These are phyloP conservation scores for Thalassoma bifasciatum DNA, from an alignment of 2,113 vertebrate genomes.

Conservation along the genomic window DNA sequence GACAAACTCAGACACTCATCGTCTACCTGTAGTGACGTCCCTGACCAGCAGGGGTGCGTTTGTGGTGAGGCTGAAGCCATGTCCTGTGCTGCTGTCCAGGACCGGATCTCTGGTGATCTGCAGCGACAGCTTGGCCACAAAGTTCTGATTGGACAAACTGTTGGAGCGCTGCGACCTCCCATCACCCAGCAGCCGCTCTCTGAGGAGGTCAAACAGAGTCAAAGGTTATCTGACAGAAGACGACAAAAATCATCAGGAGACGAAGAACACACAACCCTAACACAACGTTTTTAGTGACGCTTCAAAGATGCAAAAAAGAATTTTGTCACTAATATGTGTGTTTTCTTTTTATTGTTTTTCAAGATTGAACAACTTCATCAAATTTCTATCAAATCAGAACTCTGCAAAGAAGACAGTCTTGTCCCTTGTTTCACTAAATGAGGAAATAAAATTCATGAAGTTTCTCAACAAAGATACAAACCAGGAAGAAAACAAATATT, in stretches of 20 bases:
- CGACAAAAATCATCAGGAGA: background rate
- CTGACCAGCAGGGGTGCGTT: conserved; percentile 90
- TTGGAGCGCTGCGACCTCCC: conserved; percentile 78
- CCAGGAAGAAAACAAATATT: no score
- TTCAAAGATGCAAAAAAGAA: no score
- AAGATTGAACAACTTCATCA: no score
- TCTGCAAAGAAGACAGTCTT: no score
- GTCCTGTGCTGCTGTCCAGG: conserved; percentile 85
- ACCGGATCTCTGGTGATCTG: conserved; percentile 89
- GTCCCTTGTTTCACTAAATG: no score
- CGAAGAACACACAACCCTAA: background rate
- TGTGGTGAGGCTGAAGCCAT: conserved; percentile 91
- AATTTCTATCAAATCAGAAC: no score
- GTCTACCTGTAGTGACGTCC: conserved; percentile 89
- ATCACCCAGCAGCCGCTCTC: conserved; percentile 86
- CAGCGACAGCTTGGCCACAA: conserved; percentile 85
- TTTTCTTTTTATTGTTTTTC: no score
- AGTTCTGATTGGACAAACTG: conserved; percentile 79
- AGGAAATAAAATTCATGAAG: no score
- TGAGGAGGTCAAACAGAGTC: conserved; percentile 65
- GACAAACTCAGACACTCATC: conserved; percentile 1
- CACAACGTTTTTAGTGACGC: no score
- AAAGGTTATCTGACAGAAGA: conserved; percentile 36
- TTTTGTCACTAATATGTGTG: no score
- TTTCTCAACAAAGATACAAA: no score